Conservation (phyloP, 2,797 vertebrate species). For the Pygocentrus nattereri region DNA sequence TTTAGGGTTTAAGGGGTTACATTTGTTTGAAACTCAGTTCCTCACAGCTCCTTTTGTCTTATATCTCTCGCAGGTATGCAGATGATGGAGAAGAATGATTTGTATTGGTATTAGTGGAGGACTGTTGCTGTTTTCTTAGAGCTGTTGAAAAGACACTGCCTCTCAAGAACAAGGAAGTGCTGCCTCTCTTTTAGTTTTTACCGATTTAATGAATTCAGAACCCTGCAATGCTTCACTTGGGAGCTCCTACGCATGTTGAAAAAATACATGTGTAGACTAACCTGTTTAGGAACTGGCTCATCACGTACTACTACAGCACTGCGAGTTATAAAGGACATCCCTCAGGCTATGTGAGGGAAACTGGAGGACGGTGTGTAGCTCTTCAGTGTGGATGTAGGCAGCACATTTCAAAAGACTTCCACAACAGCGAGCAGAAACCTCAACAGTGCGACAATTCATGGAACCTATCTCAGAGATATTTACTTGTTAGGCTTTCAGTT, state of each 20-base stretch:
- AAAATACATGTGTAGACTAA: conserved; percentile 62
- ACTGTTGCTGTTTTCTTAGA: not conserved
- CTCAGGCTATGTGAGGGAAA: conserved; percentile 41
- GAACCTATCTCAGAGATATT: not conserved
- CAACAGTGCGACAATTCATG: not conserved
- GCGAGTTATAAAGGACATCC: conserved; percentile 31
- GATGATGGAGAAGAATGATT: conserved; percentile 78
- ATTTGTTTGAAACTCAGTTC: not conserved
- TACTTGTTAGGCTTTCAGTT: not conserved
- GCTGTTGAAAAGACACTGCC: conserved; percentile 1
- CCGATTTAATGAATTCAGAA: conserved; percentile 56
- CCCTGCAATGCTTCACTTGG: conserved; percentile 54
- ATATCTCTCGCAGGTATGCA: conserved; percentile 45
- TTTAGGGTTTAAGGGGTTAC: too few species aligned
- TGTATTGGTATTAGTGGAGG: conserved; percentile 81
- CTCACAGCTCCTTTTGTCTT: not conserved
- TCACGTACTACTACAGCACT: conserved; percentile 26
- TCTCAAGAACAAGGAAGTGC: conserved; percentile 33
- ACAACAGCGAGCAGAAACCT: not conserved
- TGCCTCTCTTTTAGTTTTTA: conserved; percentile 22
- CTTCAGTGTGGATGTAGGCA: not conserved
- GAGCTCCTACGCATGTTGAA: conserved; percentile 43
- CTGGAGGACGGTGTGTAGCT: not conserved
- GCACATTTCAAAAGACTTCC: conserved; percentile 31
- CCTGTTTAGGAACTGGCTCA: conserved; percentile 68